Evolutionary conservation across 2,113 vertebrate species (phyloP), one percentile per base, ranked within the genome.

Genomic region (Corythoichthys haematopterus): DNA sequence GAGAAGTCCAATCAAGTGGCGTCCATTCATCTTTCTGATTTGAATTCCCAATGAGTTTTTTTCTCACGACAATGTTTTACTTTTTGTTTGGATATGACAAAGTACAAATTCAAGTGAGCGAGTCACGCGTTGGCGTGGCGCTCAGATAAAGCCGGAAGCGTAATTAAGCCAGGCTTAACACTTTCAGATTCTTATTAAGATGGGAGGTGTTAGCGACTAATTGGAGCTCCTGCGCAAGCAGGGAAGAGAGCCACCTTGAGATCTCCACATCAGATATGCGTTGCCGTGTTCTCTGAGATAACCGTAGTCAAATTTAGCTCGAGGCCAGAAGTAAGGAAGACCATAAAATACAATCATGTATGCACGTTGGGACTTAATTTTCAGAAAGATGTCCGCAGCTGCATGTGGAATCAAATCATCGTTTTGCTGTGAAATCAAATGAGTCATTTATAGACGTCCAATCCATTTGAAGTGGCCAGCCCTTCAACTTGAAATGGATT

Each of bases 151-250:
- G 72, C 56, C 66, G 65, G 76, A 65, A 52, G 72, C 80, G 75
- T 88, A 82, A 89, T 89, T 82, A 87, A 76, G 36, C 74, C 70
- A 6, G 48, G 69, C 65, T 37, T 7, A n/a, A 68, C 74, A 61
- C 79, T 57, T 15, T 5, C 70, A 87, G 88, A 89, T 89, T 69
- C 80, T 85, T 74, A 89, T 87, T 88, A 88, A 85, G 88, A 89
- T 89, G 70, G 65, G 70, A 82, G 56, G 36, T 68, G 28, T 51
- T 63, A 77, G 68, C 65, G 56, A 53, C 71, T 85, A 85, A 85
- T 86, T 85, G 83, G 81, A 85, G 79, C 64, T 69, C 69, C 67
- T 71, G 66, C 61, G 69, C 70, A 79, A 68, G 36, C 64, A 72
- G 69, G 76, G 63, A 77, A 47, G 53, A 68, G 78, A 69, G 56